Conservation (phyloP, 2,113 vertebrate species). For the Baryphthengus martii region DNA sequence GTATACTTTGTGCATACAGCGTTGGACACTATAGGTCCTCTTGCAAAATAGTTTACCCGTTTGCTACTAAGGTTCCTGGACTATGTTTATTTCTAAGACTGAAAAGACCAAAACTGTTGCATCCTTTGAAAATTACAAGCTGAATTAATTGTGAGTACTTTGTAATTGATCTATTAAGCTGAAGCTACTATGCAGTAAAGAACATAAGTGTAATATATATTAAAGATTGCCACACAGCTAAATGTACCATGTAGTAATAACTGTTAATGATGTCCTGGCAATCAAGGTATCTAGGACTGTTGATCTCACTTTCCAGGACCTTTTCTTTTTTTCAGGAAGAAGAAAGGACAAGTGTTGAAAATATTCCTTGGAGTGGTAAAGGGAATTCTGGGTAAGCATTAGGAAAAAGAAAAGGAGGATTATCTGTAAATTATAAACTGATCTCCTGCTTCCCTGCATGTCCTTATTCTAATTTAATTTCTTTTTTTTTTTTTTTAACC, state of each 20-base stretch:
- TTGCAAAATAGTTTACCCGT: not conserved
- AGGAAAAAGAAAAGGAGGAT: not conserved
- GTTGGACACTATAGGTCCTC: not conserved
- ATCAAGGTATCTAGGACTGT: not conserved
- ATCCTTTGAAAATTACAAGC: not conserved
- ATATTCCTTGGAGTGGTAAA: not conserved
- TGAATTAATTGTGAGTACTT: not conserved
- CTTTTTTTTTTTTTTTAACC: not conserved
- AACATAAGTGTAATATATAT: not conserved
- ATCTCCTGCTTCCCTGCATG: not conserved
- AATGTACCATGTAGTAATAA: not conserved
- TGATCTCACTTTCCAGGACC: not conserved
- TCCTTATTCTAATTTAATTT: not conserved
- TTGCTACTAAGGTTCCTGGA: not conserved
- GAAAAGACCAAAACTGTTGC: not conserved
- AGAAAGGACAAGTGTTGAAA: not conserved
- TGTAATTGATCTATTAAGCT: not conserved
- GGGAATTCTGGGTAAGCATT: not conserved
- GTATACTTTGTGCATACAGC: not conserved
- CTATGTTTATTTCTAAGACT: not conserved
- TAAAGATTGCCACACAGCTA: not conserved
- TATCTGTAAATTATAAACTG: not conserved
- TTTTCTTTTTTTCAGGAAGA: not conserved
- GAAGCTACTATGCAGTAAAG: not conserved
- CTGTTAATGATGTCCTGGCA: not conserved